These are phyloP conservation scores for Drosophila albomicans DNA, from an alignment of 1,140 invertebrate genomes.

Conservation along the genomic window DNA sequence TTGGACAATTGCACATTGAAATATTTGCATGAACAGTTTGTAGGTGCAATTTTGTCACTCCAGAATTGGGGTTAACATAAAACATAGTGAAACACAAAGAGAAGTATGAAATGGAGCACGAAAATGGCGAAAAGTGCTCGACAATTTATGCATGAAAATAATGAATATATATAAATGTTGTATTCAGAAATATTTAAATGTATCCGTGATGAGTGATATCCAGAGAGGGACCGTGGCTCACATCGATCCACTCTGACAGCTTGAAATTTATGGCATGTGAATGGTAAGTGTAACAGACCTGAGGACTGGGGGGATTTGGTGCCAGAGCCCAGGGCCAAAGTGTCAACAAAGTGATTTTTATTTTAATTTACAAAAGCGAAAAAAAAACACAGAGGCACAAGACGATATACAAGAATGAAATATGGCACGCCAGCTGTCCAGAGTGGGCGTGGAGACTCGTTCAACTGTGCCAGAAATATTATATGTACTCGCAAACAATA, in stretches of 20 bases:
- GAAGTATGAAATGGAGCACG: constrained; percentile 4
- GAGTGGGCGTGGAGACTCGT: constrained; percentile 50
- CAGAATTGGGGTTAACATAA: background rate
- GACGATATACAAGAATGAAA: constrained; percentile 63
- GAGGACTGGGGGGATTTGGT: background rate
- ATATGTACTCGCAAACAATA: background rate
- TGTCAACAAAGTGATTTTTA: constrained; percentile 79
- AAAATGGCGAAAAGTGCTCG: constrained; percentile 18
- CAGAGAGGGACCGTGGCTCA: background rate
- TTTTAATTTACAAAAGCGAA: constrained; percentile 64
- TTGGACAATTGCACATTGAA: background rate
- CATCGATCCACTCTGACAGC: constrained; percentile 37
- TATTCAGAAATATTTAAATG: constrained; percentile 23
- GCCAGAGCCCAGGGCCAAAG: constrained; percentile 30
- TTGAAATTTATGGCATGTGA: constrained; percentile 36
- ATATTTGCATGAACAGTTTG: background rate
- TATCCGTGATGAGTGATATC: constrained; percentile 23
- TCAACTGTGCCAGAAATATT: constrained; percentile 36
- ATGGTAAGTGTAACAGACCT: constrained; percentile 26
- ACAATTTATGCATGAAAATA: constrained; percentile 25
- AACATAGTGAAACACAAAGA: background rate
- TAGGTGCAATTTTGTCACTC: too few relatives aligned
- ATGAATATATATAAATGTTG: background rate
- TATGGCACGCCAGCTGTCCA: constrained; percentile 66
- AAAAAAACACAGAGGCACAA: constrained; percentile 36